Percentiles rank a stretch among this genome's conserved stretches.
Conservation (phyloP, 1,140 invertebrate genomes). For the Trichomalopsis sarcophagae region DNA sequence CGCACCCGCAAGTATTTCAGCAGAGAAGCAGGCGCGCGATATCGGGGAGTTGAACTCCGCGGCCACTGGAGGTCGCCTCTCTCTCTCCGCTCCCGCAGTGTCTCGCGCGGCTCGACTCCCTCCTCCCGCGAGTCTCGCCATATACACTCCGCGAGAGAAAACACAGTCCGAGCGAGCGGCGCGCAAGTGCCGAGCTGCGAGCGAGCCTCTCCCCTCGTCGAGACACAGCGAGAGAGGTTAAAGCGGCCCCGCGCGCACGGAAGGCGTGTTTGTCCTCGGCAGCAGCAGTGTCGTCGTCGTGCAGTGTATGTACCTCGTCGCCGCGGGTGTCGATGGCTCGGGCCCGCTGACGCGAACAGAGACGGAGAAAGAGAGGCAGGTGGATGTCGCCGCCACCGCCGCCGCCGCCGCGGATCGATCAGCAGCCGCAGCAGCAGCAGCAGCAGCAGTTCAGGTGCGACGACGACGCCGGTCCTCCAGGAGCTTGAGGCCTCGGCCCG, state of each 20-base stretch:
- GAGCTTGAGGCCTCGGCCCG: no score
- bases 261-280: not conserved
- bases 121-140: not conserved
- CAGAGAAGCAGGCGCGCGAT: not conserved
- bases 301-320: no score
- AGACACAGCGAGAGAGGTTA: not conserved
- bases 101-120: not conserved
- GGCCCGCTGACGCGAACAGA: no score
- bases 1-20: no score
- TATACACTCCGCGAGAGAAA: not conserved
- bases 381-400: not conserved
- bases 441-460: no score
- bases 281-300: no score
- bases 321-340: no score
- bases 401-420: not conserved
- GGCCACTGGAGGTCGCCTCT: constrained; percentile 43
- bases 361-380: not conserved
- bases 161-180: constrained; percentile 25
- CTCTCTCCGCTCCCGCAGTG: not conserved
- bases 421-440: not conserved
- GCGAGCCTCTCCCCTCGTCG: not conserved
- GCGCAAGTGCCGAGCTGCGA: constrained; percentile 3
- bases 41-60: constrained; percentile 25
- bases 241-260: not conserved
- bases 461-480: no score